Evolutionary conservation across 2,797 vertebrate species (phyloP).

Genomic region (Galagoides demidoff): DNA sequence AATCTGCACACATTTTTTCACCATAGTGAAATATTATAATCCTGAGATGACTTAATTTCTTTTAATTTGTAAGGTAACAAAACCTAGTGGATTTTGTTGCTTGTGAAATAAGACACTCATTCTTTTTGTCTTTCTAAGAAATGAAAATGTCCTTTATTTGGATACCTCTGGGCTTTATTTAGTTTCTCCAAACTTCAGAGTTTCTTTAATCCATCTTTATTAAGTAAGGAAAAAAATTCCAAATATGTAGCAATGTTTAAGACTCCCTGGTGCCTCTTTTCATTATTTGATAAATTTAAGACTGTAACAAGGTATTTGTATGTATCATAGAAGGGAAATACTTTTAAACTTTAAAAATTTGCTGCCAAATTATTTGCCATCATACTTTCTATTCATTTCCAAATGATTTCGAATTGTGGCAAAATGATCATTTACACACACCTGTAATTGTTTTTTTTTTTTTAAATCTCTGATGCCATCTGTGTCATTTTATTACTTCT

Average conservation of each 20-base stretch:
- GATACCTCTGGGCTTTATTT: background rate
- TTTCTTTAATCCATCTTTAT: background rate
- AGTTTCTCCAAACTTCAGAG: background rate
- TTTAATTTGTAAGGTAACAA: background rate
- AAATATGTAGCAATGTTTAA: constrained; percentile 47
- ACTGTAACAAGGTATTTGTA: background rate
- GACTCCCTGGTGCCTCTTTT: background rate
- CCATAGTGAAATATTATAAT: background rate
- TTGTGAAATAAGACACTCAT: background rate
- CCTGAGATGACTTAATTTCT: background rate
- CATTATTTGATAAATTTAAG: constrained; percentile 8
- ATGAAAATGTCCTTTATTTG: constrained; percentile 43
- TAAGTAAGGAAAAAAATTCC: background rate
- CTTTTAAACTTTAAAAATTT: constrained; percentile 42
- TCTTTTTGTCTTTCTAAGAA: constrained; percentile 70
- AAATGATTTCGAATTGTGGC: background rate
- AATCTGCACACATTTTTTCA: background rate
- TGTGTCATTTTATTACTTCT: background rate
- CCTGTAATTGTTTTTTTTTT: constrained; percentile 24
- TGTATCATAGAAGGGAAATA: constrained; percentile 40
- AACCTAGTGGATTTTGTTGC: constrained; percentile 28
- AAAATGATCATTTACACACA: background rate
- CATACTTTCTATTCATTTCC: background rate
- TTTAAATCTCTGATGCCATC: background rate
- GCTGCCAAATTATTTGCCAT: constrained; percentile 2